Evolutionary conservation across 37 sponge, comb jelly and placozoan genomes (phyloP).

Genomic region (Eunapius fragilis): DNA sequence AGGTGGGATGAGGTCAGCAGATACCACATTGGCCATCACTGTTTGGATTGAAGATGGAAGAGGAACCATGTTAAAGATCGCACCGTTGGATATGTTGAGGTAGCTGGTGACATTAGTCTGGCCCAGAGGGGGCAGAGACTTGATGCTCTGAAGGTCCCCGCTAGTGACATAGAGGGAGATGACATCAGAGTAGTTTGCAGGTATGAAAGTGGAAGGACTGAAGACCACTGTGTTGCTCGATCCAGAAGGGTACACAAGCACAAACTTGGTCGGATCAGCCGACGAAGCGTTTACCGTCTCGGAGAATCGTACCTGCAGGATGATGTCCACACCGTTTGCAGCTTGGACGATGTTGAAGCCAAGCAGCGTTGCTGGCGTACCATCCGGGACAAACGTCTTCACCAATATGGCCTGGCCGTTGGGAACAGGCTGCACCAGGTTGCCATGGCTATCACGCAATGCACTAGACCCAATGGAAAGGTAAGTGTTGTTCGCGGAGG

Average conservation of each 20-base stretch:
- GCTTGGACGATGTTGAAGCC: constrained; percentile 72
- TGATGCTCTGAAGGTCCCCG: constrained; percentile 46
- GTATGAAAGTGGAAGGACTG: constrained; percentile 41
- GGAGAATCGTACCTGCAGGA: constrained; percentile 56
- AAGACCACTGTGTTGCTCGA: constrained; percentile 16
- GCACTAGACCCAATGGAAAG: constrained; percentile 43
- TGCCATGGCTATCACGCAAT: constrained; percentile 61
- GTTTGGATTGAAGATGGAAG: constrained; percentile 18
- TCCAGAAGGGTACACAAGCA: constrained; percentile 26
- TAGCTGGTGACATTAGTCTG: constrained; percentile 23
- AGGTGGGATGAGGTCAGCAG: constrained; percentile 75
- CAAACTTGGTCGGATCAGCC: constrained; percentile 45
- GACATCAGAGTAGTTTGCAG: constrained; percentile 38
- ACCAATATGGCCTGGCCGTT: constrained; percentile 52
- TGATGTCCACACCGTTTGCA: constrained; percentile 42
- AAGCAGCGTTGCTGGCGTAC: constrained; percentile 45
- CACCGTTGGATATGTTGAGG: constrained; percentile 36
- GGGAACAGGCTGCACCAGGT: constrained; percentile 44
- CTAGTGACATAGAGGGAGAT: constrained; percentile 47
- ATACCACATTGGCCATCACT: constrained; percentile 55
- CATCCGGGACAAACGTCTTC: constrained; percentile 43
- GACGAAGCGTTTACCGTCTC: constrained; percentile 79
- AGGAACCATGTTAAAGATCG: constrained; percentile 74
- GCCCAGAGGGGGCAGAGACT: constrained; percentile 55
- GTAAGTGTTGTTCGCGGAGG: constrained; percentile 53